These are phyloP conservation scores for Sycophila sp. DNA, from an alignment of 1,140 invertebrate genomes.

Conservation along the genomic window DNA sequence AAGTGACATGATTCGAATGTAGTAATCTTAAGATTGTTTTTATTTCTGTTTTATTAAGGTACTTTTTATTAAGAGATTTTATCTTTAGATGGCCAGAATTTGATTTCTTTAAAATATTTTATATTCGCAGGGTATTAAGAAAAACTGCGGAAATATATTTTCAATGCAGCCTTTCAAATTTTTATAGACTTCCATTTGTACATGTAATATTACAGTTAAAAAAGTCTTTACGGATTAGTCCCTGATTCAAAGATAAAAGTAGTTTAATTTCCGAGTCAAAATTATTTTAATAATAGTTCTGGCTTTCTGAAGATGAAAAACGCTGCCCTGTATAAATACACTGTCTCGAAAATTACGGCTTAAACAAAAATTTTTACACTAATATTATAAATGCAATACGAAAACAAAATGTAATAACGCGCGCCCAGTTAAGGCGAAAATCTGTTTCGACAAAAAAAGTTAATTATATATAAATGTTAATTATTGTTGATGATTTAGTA, in stretches of 20 bases:
- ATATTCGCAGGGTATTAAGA: too few species aligned
- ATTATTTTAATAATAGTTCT: not conserved
- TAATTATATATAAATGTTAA: constrained; percentile 22
- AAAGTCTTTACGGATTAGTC: too few species aligned
- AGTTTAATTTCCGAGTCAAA: too few species aligned
- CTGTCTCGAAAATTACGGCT: constrained; percentile 13
- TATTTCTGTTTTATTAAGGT: not conserved
- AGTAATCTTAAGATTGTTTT: constrained; percentile 18
- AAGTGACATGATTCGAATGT: not conserved
- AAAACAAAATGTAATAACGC: not conserved
- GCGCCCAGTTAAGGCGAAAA: not conserved
- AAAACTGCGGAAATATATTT: too few species aligned
- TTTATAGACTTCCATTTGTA: too few species aligned
- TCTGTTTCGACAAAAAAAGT: not conserved
- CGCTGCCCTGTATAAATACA: not conserved
- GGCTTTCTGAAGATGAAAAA: too few species aligned
- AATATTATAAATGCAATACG: not conserved
- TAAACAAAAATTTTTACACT: constrained; percentile 30
- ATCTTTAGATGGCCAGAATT: too few species aligned
- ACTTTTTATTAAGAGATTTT: too few species aligned
- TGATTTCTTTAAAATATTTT: too few species aligned
- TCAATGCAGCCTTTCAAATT: too few species aligned
- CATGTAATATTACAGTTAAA: too few species aligned
- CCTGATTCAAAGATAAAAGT: too few species aligned
- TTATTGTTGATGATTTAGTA: constrained; percentile 16